Conservation (phyloP, 2,888 invertebrate genomes). For the Apamea epomidion region DNA sequence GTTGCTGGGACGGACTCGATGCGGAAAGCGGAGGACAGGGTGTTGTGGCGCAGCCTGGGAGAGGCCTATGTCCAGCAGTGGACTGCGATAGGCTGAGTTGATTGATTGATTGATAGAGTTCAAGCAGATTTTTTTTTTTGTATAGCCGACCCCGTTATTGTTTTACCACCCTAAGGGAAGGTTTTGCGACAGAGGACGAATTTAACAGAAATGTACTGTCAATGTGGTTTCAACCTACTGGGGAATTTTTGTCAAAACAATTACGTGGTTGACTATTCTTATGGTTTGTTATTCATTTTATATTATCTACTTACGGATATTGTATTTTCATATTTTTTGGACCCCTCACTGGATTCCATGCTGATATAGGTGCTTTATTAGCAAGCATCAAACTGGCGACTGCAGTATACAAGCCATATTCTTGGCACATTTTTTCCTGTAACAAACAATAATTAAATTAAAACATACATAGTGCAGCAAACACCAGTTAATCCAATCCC, state of each 20-base stretch:
- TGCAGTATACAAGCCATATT: slow-evolving; percentile 91
- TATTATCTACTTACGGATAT: slow-evolving; percentile 83
- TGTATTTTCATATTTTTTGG: slow-evolving; percentile 85
- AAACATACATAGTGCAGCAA: neutral
- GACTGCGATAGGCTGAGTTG: too few relatives aligned
- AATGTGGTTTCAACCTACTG: neutral
- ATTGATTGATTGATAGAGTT: neutral
- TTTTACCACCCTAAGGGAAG: neutral
- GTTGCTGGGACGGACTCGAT: too few relatives aligned
- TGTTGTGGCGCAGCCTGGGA: too few relatives aligned
- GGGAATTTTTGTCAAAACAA: neutral
- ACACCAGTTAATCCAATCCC: neutral
- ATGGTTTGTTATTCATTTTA: neutral
- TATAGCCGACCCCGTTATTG: neutral
- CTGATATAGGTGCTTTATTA: slow-evolving; percentile 92
- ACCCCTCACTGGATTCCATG: slow-evolving; percentile 94
- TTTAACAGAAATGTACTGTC: neutral
- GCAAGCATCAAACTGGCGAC: slow-evolving; percentile 93
- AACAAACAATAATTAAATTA: slow-evolving; percentile 35
- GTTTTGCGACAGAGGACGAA: neutral
- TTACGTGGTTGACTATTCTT: neutral
- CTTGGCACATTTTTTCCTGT: slow-evolving; percentile 87
- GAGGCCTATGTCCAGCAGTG: too few relatives aligned
- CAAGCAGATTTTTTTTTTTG: neutral
- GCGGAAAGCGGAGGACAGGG: too few relatives aligned